phyloP scores from a whole-genome alignment of 1,140 invertebrate species.

The Pseudomyrmex sp. region DNA sequence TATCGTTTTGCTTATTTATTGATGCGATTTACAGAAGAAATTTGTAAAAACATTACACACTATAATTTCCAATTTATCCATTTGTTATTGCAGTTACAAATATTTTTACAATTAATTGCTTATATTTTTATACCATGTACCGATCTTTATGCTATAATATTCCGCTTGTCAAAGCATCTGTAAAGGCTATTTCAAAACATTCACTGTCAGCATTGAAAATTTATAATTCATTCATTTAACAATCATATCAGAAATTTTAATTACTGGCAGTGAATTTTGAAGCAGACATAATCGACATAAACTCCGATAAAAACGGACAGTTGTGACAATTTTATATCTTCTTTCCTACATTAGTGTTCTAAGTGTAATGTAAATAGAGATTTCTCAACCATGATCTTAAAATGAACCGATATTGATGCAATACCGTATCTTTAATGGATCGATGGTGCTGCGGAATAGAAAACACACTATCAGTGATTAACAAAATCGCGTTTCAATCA shows the following conservation, averaged over 20 bases:
- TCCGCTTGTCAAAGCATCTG: too few species aligned
- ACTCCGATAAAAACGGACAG: not conserved
- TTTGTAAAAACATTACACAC: not conserved
- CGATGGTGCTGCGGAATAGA: constrained; percentile 17
- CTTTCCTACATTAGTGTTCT: not conserved
- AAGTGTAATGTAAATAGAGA: constrained; percentile 45
- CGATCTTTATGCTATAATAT: too few species aligned
- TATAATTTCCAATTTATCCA: not conserved
- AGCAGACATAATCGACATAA: too few species aligned
- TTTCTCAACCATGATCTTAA: not conserved
- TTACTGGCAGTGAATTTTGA: too few species aligned
- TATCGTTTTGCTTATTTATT: not conserved
- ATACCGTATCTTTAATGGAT: constrained; percentile 18
- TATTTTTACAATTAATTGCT: not conserved
- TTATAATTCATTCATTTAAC: too few species aligned
- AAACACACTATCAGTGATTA: constrained; percentile 15
- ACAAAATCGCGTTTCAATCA: not conserved
- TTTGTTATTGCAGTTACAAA: not conserved
- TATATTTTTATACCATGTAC: not conserved
- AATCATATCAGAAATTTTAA: too few species aligned
- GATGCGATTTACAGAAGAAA: not conserved
- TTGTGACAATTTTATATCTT: not conserved
- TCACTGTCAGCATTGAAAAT: too few species aligned
- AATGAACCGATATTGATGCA: constrained; percentile 40
- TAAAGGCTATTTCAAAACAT: too few species aligned